Evolutionary conservation across 64 coral and sea anemone species (phyloP), one percentile per base, ranked within the genome.

Genomic region (Pachyseris speciosa): DNA sequence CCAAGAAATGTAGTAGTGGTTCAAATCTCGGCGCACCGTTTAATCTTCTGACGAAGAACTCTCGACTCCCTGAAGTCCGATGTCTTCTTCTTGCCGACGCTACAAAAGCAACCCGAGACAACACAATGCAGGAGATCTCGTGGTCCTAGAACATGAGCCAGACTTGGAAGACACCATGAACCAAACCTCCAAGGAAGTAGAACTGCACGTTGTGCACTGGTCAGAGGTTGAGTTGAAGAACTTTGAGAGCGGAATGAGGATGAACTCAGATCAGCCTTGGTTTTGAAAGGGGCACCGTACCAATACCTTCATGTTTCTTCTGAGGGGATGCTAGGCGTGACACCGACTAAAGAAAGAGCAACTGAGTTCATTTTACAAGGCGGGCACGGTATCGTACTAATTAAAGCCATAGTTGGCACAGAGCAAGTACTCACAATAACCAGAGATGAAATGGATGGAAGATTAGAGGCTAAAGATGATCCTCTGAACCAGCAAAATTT

Each of bases 201-300:
- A 89, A 30, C 41, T 89, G 34, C 87, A 89, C 55, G 57, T 89
- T 38, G 74, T 89, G 31, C 87, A 89, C 38, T 89, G 87, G 87
- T 67, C 87, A 22, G 87, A 78, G n/a, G 87, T 64, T n/a, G 86
- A 88, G 38, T 43, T 76, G 70, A 88, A 88, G 39, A 65, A 64
- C 45, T 75, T 88, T 43, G 71, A 88, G 38, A 76, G 42, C 2
- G 86, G 86, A 4, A 74, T 88, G 34, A 30, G 67, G 39, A 75
- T 75, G 69, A 88, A 77, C 44, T 88, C 19, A 88, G 39, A 39
- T 77, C 69, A 63, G 47, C 86, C 22, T 27, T 52, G 43, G 63
- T 39, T 22, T 20, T 12, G 25, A 33, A 63, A 9, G 44, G 74
- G 15, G 4, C 10, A 2, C 39, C 12, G 17, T 29, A 17, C 26